Base-by-base conservation (phyloP, 2,797 vertebrate genomes). In the Brachymystax lenok region DNA sequence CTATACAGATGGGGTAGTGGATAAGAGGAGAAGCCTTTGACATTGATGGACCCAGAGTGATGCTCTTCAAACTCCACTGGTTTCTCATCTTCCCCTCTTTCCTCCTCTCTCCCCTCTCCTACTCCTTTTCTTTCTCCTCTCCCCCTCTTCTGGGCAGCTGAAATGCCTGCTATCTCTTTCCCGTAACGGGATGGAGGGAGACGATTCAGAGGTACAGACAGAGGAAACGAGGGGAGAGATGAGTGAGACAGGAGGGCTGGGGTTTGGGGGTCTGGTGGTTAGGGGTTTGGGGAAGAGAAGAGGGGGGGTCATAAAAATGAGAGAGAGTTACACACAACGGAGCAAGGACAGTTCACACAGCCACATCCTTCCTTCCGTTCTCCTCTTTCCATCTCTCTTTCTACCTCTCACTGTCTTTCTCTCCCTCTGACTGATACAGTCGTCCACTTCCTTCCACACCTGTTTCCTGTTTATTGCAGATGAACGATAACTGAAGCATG, bases 41-140 rank as follows among this genome's bases (percentile, higher is more conserved):
- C 89, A 90, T 92, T 93, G 92, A 92, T 91, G 88, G 90, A 88
- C 87, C 85, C 84, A 91, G 91, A 93, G 88, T 91, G 93, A 93
- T 90, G 93, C 92, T 93, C 93, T 95, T 94, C 93, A 95, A 93
- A 94, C 92, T 90, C 85, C 84, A 90, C 85, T 85, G 89, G 86
- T 88, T 92, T 89, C 85, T 86, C 71, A 69, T 71, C 71, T 51
- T 51, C 73, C 76, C 69, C 24, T n/a, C n/a, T n/a, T n/a, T n/a
- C n/a, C 30, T 30, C 50, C 50, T 17, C 14, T 24, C 66, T 72
- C 75, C 33, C 75, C 78, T 80, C 74, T 76, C 61, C 68, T 71
- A 35, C 35, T 35, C 7, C 1, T 35, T 35, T 35, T 35, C 35
- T 35, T 6, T 35, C 0, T 35, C 85, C 87, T 83, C 73, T 19